A percentile compares a stretch with the other conserved stretches of the same genome.
Conservation (phyloP, 2,888 invertebrate genomes). For the Brenthis daphne region DNA sequence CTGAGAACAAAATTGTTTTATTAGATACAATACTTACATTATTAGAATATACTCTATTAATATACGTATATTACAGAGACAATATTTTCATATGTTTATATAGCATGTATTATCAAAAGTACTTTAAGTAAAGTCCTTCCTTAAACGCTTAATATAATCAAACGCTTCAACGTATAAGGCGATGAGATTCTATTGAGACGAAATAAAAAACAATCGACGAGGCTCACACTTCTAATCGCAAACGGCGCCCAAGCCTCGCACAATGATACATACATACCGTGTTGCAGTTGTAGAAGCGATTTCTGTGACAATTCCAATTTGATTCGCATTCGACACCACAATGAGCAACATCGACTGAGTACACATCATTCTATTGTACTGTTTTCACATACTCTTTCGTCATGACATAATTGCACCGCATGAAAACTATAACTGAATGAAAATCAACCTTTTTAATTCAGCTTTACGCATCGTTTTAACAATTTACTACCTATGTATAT, state of each 20-base stretch:
- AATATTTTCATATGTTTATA: background rate
- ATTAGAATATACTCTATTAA: too few relatives aligned
- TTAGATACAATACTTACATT: background rate
- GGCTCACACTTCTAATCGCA: conserved; percentile 24
- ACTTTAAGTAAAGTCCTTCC: background rate
- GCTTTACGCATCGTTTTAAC: background rate
- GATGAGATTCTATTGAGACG: background rate
- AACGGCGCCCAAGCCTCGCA: conserved; percentile 14
- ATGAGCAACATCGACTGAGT: conserved; percentile 60
- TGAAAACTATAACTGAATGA: conserved; percentile 34
- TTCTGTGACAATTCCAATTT: conserved; percentile 65
- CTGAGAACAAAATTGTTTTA: conserved; percentile 60
- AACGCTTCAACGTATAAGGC: too few relatives aligned
- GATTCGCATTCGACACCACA: conserved; percentile 62
- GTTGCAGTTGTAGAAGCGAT: conserved; percentile 40
- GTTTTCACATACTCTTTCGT: conserved; percentile 63
- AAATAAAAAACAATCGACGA: conserved; percentile 21
- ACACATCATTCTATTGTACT: conserved; percentile 62
- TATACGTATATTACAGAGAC: background rate
- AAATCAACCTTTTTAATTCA: conserved; percentile 21
- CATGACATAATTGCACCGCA: conserved; percentile 55
- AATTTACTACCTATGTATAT: background rate
- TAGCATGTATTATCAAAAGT: background rate
- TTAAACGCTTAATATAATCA: too few relatives aligned
- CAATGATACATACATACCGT: conserved; percentile 31